phyloP scores from a whole-genome alignment of 64 coral and sea anemone genomes.

The Platygyra sinensis region DNA sequence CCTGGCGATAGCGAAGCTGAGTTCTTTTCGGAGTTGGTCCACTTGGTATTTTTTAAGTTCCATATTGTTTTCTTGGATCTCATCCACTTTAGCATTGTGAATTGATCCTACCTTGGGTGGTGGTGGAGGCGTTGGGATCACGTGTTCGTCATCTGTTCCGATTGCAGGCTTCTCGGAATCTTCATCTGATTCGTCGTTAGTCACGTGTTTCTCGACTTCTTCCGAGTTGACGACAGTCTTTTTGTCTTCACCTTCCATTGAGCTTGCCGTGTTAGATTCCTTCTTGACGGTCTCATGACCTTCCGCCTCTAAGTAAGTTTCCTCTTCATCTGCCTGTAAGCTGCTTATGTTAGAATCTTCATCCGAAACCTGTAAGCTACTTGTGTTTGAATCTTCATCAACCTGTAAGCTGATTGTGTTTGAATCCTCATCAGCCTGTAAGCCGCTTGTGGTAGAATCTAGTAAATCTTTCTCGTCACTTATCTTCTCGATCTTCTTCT shows the following conservation, averaged over 20 bases:
- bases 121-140: conserved; percentile 2
- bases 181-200: not conserved
- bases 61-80: not conserved
- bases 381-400: no score
- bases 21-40: not conserved
- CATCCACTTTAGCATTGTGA: no score
- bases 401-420: no score
- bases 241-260: not conserved
- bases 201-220: not conserved
- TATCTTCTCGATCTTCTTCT: no score
- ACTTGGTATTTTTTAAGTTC: not conserved
- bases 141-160: conserved; percentile 2
- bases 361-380: no score
- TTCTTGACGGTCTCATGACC: no score
- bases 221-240: not conserved
- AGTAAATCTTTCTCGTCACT: no score
- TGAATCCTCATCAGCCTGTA: no score
- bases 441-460: no score
- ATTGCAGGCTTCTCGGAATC: conserved; percentile 1
- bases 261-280: not conserved
- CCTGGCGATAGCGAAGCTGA: conserved; percentile 41
- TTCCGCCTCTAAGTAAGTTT: no score
- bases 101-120: not conserved
- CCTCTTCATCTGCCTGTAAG: no score
- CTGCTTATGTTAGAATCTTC: no score